phyloP scores from a whole-genome alignment of 2,888 invertebrate genomes.

The Orthosia gothica region DNA sequence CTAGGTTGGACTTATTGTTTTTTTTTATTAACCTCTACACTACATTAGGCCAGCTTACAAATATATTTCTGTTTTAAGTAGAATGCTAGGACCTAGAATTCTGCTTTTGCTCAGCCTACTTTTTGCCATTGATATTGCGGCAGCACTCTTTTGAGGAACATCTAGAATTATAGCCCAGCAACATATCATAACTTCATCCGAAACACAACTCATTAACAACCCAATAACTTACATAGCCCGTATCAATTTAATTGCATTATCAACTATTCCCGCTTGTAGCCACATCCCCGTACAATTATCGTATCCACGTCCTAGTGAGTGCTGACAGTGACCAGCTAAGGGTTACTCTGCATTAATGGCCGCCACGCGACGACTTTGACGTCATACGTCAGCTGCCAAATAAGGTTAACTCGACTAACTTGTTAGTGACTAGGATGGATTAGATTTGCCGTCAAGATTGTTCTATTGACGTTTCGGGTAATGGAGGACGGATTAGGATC shows the following conservation, averaged over 20 bases:
- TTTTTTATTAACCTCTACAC: too few relatives aligned
- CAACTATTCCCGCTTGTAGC: constrained; percentile 22
- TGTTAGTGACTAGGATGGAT: constrained; percentile 34
- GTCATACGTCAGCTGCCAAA: constrained; percentile 55
- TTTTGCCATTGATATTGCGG: neutral
- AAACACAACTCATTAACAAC: neutral
- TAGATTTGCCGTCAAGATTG: constrained; percentile 23
- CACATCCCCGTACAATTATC: constrained; percentile 51
- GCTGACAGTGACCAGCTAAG: constrained; percentile 57
- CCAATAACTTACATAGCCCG: constrained; percentile 5
- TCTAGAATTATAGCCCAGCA: neutral
- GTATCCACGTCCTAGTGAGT: constrained; percentile 21
- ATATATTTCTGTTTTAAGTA: neutral
- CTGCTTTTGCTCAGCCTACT: too few relatives aligned
- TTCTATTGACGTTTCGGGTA: constrained; percentile 28
- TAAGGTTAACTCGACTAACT: constrained; percentile 52
- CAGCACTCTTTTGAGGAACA: neutral
- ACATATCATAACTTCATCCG: neutral
- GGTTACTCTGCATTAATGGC: constrained; percentile 55
- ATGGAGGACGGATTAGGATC: neutral
- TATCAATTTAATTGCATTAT: constrained; percentile 45
- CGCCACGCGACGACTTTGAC: constrained; percentile 36
- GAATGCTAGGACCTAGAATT: too few relatives aligned
- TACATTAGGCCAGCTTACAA: neutral
- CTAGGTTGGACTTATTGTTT: neutral